Percentiles rank a stretch among this genome's conserved stretches.
Conservation (phyloP, 35 echinoderm and acorn worm species). For the Chiridota heheva region DNA sequence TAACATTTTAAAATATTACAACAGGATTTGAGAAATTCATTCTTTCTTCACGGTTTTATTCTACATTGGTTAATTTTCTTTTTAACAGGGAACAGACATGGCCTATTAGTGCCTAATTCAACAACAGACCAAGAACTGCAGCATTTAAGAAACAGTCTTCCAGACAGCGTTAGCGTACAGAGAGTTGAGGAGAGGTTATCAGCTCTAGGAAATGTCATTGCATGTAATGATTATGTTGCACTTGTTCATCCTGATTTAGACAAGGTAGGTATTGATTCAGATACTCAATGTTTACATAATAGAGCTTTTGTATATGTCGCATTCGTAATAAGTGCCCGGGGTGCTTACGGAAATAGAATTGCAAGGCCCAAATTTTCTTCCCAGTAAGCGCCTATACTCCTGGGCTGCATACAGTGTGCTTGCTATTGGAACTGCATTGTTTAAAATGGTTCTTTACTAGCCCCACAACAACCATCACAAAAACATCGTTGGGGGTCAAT, state of each 20-base stretch:
- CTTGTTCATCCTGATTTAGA: conserved; percentile 90
- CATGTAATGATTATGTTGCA: conserved; percentile 95
- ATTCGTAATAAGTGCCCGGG: too few species aligned
- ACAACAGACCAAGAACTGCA: conserved; percentile 97
- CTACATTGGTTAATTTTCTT: too few species aligned
- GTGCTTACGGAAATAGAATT: too few species aligned
- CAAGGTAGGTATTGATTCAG: conserved; percentile 78
- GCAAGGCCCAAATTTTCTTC: too few species aligned
- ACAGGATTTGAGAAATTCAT: neutral
- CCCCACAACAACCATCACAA: too few species aligned
- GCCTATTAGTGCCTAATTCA: conserved; percentile 76
- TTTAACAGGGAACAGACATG: conserved; percentile 86
- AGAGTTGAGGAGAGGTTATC: conserved; percentile 91
- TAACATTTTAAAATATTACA: neutral
- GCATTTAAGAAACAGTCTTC: conserved; percentile 87
- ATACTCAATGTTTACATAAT: neutral
- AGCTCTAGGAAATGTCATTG: conserved; percentile 91
- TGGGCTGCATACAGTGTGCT: too few species aligned
- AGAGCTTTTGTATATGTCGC: too few species aligned
- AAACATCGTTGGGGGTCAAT: too few species aligned
- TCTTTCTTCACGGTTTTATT: neutral
- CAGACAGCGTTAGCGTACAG: conserved; percentile 76
- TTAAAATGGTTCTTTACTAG: too few species aligned
- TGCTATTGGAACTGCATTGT: too few species aligned
- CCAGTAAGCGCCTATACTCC: too few species aligned